Evolutionary conservation across 2,113 vertebrate species (phyloP).

Genomic region (Loxodonta africana): DNA sequence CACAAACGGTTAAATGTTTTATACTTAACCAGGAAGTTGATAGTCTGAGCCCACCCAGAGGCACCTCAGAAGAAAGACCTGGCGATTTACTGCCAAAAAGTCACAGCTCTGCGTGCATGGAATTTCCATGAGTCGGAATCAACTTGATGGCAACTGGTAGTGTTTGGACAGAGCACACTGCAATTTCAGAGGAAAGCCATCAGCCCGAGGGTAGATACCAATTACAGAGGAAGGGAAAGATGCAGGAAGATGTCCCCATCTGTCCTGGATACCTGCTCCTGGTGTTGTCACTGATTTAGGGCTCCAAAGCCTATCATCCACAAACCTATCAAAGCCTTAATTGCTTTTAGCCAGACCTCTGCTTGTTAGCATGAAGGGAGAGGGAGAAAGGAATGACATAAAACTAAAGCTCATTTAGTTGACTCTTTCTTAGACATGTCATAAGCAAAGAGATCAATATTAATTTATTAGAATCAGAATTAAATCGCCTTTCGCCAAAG

Average conservation of each 20-base stretch:
- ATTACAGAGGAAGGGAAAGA: not conserved
- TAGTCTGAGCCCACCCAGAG: not conserved
- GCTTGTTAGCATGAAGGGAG: not conserved
- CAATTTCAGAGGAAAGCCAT: not conserved
- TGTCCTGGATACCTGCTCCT: not conserved
- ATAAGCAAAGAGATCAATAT: conserved; percentile 49
- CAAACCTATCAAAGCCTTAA: not conserved
- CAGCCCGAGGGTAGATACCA: not conserved
- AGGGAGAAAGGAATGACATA: not conserved
- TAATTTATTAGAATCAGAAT: conserved; percentile 63
- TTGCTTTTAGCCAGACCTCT: conserved; percentile 23
- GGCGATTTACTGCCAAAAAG: not conserved
- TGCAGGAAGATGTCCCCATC: not conserved
- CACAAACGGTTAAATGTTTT: not conserved
- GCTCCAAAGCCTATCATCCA: not conserved
- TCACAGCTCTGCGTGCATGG: not conserved
- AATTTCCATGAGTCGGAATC: not conserved
- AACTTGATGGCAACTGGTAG: not conserved
- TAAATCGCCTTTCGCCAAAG: conserved; percentile 70
- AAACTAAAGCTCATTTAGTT: conserved; percentile 16
- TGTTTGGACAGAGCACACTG: not conserved
- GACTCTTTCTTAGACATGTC: not conserved
- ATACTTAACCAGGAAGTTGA: not conserved
- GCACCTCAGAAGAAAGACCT: not conserved
- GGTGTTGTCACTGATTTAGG: not conserved